Evolutionary conservation across 2,113 vertebrate genomes (phyloP).

Genomic region (Gallinago jamesoni): DNA sequence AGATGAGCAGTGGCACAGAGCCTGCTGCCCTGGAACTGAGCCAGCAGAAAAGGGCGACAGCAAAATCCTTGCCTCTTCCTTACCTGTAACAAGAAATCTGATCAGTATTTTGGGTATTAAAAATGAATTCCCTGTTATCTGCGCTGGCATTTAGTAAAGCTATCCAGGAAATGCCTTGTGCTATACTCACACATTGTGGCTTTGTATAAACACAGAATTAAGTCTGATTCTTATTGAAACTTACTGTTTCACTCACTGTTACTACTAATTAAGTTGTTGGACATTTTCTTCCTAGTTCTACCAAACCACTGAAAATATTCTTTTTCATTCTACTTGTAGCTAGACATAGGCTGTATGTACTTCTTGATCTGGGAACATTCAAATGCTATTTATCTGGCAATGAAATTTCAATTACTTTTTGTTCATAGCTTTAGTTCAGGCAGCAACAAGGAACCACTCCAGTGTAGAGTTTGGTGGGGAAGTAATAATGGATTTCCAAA

Average conservation of each 20-base stretch:
- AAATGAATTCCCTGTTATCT: neutral
- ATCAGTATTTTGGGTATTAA: neutral
- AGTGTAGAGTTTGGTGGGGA: neutral
- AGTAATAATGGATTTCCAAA: neutral
- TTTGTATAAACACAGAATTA: neutral
- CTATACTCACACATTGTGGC: neutral
- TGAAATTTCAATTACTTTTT: neutral
- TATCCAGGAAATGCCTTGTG: neutral
- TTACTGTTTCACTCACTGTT: neutral
- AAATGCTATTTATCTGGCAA: neutral
- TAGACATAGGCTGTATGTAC: neutral
- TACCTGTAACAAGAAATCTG: neutral
- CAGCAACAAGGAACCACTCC: neutral
- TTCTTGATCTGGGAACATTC: neutral
- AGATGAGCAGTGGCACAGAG: neutral
- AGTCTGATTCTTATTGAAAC: neutral
- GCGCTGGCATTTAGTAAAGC: neutral
- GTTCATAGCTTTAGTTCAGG: neutral
- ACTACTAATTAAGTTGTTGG: neutral
- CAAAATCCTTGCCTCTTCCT: neutral
- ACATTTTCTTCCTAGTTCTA: neutral
- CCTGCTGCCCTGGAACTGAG: neutral
- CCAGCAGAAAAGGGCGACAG: neutral
- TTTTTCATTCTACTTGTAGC: neutral
- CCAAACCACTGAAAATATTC: neutral